Conservation (phyloP, 2,797 vertebrate genomes). For the Tinamus major region DNA sequence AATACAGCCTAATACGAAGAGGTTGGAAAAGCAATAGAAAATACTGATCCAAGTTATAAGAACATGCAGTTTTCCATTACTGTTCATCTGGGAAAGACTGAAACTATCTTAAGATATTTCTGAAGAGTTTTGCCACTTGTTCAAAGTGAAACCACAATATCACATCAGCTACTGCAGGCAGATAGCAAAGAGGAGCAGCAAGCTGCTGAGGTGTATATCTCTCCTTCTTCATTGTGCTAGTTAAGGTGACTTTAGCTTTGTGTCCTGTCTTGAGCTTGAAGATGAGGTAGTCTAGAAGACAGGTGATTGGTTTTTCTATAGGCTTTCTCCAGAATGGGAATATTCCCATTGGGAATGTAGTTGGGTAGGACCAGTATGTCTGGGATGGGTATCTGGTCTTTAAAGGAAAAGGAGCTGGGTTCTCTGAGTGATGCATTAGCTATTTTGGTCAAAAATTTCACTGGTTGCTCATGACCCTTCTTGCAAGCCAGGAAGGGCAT, state of each 20-base stretch:
- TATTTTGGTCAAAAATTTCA: slow-evolving; percentile 70
- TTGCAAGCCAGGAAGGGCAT: slow-evolving; percentile 62
- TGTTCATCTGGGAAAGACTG: neutral
- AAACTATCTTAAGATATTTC: neutral
- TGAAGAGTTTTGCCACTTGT: neutral
- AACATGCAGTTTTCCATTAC: neutral
- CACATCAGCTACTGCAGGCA: neutral
- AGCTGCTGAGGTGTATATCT: neutral
- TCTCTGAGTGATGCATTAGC: slow-evolving; percentile 40
- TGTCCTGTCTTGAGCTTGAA: neutral
- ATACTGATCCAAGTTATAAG: neutral
- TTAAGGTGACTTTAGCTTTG: neutral
- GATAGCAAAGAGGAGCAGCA: neutral
- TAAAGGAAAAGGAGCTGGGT: slow-evolving; percentile 51
- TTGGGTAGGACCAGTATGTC: neutral
- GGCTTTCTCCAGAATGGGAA: neutral
- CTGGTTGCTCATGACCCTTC: slow-evolving; percentile 57
- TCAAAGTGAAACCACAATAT: neutral
- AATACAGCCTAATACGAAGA: neutral
- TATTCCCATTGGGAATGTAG: neutral
- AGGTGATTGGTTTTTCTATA: neutral
- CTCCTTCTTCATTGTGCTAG: neutral
- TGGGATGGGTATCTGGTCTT: neutral
- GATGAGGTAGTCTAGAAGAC: neutral
- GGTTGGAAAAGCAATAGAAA: rapidly evolving